phyloP scores from a whole-genome alignment of 1,140 invertebrate genomes.

The Drosophila navojoa region DNA sequence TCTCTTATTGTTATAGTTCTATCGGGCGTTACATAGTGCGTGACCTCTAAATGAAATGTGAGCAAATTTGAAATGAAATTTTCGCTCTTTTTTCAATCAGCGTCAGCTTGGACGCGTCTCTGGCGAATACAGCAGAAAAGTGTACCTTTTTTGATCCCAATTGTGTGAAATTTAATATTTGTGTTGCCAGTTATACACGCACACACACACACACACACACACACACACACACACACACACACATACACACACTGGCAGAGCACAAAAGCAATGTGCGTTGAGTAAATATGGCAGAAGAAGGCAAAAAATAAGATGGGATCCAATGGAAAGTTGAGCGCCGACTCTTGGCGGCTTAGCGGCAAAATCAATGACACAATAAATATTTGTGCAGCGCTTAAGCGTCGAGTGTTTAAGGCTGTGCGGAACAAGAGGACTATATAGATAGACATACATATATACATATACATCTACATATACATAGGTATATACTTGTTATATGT shows the following conservation, averaged over 20 bases:
- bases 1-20: background rate
- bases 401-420: constrained; percentile 61
- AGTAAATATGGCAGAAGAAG: constrained; percentile 47
- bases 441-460: constrained; percentile 13
- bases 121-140: constrained; percentile 24
- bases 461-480: background rate
- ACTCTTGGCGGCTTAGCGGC: constrained; percentile 73
- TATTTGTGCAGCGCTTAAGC: constrained; percentile 80
- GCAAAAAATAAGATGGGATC: constrained; percentile 20
- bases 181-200: constrained; percentile 41
- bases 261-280: constrained; percentile 50
- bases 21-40: background rate
- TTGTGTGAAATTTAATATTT: constrained; percentile 69
- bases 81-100: constrained; percentile 60
- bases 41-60: constrained; percentile 10
- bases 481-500: constrained; percentile 25
- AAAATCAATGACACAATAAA: constrained; percentile 83
- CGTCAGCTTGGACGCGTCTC: constrained; percentile 30
- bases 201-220: constrained; percentile 18
- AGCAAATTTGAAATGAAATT: constrained; percentile 54
- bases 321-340: constrained; percentile 50
- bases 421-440: constrained; percentile 59
- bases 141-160: constrained; percentile 30
- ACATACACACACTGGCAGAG: constrained; percentile 13
- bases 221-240: constrained; percentile 21